Evolutionary conservation across 2,888 invertebrate genomes (phyloP), one percentile per base, ranked within the genome.

Genomic region (Scaptomyza cyrtandrae): DNA sequence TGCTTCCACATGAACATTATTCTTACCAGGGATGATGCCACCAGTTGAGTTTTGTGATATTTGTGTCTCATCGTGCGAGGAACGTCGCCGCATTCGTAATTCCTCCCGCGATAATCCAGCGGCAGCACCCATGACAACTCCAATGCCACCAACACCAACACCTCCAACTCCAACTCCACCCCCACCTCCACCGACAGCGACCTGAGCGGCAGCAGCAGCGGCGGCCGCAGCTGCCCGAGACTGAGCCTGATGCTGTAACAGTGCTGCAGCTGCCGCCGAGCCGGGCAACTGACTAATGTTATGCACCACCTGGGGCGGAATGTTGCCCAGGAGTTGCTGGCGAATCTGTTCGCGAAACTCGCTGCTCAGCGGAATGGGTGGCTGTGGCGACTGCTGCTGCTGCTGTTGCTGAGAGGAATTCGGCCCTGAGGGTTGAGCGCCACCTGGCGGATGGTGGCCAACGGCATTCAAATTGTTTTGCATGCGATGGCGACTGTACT

Each of bases 31-130:
- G 39, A 91, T 87, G 39, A 91, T 87, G 53, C 89, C 90, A n/a
- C 69, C 78, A 0, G 84, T 71, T 3, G 78, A 71, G 31, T 78
- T 82, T 52, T 91, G 91, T 7, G 90, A 77, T 72, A 92, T 85
- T 85, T 92, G 92, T 0, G 91, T 91, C 73, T 92, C 92, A 63
- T 92, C 92, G 59, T 92, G 92, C n/a, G 92, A 92, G 2, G 92
- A 92, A 50, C 92, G 90, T 9, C 92, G 88, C 7, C 92, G 90
- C 89, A 92, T 90, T 45, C 92, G 90, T 61, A 92, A 71, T 83
- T 92, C 92, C 70, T 92, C 92, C 10, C 92, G 86, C n/a, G 91
- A 90, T 52, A 92, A 53, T 29, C 87, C 91, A 6, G 75, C 77
- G 6, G 59, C 37, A 19, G 44, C 50, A 29, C 24, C 52, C 29